Percentiles rank a stretch among this genome's conserved stretches.
These are phyloP conservation scores for Aleiodes leptofemur DNA, from an alignment of 2,888 invertebrate genomes.

Conservation along the genomic window DNA sequence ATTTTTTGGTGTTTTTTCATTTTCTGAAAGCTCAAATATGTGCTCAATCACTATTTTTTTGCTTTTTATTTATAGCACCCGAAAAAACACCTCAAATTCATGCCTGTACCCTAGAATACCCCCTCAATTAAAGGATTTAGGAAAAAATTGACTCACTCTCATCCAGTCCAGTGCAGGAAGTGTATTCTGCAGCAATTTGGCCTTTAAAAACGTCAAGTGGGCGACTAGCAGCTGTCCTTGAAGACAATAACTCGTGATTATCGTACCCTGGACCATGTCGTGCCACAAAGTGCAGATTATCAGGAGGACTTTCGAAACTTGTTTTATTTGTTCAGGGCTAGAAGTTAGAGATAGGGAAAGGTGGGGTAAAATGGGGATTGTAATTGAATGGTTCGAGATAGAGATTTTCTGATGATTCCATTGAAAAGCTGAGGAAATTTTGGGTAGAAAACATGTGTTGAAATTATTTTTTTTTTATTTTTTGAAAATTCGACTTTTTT, in stretches of 20 bases:
- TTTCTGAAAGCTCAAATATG: no score
- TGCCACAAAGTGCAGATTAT: constrained; percentile 85
- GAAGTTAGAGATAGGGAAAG: constrained; percentile 48
- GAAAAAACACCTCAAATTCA: no score
- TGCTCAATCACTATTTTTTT: no score
- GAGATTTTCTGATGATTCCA: background rate
- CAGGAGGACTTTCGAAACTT: constrained; percentile 79
- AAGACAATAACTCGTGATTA: constrained; percentile 88
- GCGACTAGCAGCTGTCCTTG: constrained; percentile 87
- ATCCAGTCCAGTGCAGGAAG: constrained; percentile 87
- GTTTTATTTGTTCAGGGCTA: constrained; percentile 77
- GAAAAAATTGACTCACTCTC: constrained; percentile 77
- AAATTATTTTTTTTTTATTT: background rate
- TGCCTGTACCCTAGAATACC: background rate
- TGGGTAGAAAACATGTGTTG: no score
- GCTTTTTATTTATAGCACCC: no score
- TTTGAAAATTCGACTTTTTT: background rate
- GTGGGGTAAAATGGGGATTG: no score
- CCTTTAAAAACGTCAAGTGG: constrained; percentile 84
- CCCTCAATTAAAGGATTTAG: background rate
- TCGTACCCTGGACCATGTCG: constrained; percentile 89
- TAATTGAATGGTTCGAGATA: no score
- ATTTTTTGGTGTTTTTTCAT: no score
- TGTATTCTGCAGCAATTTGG: constrained; percentile 84
- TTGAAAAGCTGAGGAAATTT: no score